Conservation (phyloP, 2,888 invertebrate genomes). For the Petrolisthes manimaculis region DNA sequence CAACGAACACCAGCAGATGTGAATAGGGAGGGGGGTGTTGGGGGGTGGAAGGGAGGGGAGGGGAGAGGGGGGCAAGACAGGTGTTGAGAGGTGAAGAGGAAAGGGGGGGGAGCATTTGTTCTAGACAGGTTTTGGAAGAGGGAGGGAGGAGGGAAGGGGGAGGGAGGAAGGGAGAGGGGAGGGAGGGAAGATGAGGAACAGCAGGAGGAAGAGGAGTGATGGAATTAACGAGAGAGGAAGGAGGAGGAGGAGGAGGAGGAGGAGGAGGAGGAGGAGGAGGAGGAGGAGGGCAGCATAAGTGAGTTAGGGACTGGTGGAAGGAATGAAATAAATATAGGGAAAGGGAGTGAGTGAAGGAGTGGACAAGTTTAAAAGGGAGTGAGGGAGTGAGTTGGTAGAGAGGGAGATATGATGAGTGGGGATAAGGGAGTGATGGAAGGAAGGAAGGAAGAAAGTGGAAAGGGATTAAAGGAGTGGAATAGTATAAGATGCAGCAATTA, state of each 20-base stretch:
- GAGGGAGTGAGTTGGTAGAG: too few species aligned
- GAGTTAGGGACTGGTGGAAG: too few species aligned
- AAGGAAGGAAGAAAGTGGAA: too few species aligned
- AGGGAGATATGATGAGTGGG: too few species aligned
- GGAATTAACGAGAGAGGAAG: neutral
- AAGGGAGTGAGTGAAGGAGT: too few species aligned
- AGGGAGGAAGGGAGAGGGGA: neutral
- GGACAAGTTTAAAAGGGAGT: too few species aligned
- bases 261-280: neutral
- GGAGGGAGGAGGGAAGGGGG: too few species aligned
- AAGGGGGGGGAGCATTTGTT: neutral
- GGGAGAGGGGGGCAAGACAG: neutral
- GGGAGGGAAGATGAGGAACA: neutral
- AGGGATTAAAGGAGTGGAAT: too few species aligned
- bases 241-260: neutral
- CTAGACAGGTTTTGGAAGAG: neutral
- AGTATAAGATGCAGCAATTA: too few species aligned
- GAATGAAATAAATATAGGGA: too few species aligned
- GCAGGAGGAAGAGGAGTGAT: neutral
- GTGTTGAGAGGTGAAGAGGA: neutral
- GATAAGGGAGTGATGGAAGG: too few species aligned
- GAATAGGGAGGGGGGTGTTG: too few species aligned
- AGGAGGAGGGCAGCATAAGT: neutral
- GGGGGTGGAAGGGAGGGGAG: neutral
- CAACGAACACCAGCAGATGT: neutral